Conservation (phyloP, 2,113 vertebrate species). For the Malurus elegans region DNA sequence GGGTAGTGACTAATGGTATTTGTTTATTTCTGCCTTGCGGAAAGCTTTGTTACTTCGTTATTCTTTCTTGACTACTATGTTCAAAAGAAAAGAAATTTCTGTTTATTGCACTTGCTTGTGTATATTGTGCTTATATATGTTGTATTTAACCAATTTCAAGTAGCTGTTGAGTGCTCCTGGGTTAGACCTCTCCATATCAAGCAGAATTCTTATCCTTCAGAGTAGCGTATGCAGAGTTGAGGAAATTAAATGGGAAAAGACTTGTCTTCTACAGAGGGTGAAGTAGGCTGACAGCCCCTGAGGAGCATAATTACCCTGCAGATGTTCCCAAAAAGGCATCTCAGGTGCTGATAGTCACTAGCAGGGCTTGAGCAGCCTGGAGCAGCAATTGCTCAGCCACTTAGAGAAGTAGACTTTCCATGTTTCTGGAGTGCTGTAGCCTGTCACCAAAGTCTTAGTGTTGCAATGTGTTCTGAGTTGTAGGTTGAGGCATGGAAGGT, state of each 20-base stretch:
- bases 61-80: background rate
- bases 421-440: background rate
- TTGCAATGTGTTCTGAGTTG: background rate
- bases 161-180: background rate
- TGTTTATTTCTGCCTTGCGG: background rate
- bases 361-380: background rate
- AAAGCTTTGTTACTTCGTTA: background rate
- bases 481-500: background rate
- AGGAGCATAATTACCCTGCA: background rate
- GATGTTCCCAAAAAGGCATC: background rate
- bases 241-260: background rate
- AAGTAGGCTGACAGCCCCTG: background rate
- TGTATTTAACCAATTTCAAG: background rate
- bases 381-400: background rate
- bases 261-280: background rate
- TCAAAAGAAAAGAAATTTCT: background rate
- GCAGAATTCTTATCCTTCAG: background rate
- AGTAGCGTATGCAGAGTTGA: background rate
- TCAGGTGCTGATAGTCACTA: background rate
- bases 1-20: background rate
- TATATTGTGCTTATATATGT: background rate
- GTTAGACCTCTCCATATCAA: background rate
- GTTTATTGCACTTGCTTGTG: background rate
- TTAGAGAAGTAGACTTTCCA: fast-evolving
- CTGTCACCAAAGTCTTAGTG: background rate